Evolutionary conservation across 53 echinoderm and acorn worm genomes (phyloP).

Genomic region (Henricia sp.): DNA sequence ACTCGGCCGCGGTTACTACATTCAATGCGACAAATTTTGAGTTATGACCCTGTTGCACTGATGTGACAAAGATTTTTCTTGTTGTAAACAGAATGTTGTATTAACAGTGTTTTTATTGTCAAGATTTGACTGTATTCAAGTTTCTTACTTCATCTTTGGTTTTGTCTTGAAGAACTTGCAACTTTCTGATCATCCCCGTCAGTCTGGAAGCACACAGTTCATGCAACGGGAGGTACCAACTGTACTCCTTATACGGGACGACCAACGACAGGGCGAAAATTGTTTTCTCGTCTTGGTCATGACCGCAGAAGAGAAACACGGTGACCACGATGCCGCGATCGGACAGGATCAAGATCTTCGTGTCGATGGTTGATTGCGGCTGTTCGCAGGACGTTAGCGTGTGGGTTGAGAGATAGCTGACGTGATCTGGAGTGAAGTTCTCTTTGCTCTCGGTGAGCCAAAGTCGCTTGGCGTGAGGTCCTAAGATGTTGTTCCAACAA

Average conservation of each 20-base stretch:
- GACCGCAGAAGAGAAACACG: constrained; percentile 84
- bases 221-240: constrained; percentile 90
- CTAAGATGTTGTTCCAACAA: constrained; percentile 96
- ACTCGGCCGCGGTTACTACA: too few relatives aligned
- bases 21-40: too few relatives aligned
- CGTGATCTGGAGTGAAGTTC: constrained; percentile 65
- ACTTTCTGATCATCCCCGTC: constrained; percentile 75
- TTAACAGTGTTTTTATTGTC: too few relatives aligned
- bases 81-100: too few relatives aligned
- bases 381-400: constrained; percentile 92
- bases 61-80: too few relatives aligned
- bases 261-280: constrained; percentile 91
- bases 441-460: constrained; percentile 86
- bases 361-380: constrained; percentile 74
- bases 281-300: constrained; percentile 73
- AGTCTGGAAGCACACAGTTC: constrained; percentile 82
- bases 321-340: constrained; percentile 79
- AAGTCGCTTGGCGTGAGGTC: constrained; percentile 81
- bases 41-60: too few relatives aligned
- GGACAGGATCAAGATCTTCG: constrained; percentile 81
- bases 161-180: constrained; percentile 87
- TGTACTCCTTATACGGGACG: constrained; percentile 69
- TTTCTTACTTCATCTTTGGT: constrained; percentile 75
- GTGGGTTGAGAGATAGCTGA: constrained; percentile 81
- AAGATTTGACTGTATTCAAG: too few relatives aligned